These are phyloP conservation scores for Camelus bactrianus DNA, from an alignment of 2,113 vertebrate species.

Conservation along the genomic window DNA sequence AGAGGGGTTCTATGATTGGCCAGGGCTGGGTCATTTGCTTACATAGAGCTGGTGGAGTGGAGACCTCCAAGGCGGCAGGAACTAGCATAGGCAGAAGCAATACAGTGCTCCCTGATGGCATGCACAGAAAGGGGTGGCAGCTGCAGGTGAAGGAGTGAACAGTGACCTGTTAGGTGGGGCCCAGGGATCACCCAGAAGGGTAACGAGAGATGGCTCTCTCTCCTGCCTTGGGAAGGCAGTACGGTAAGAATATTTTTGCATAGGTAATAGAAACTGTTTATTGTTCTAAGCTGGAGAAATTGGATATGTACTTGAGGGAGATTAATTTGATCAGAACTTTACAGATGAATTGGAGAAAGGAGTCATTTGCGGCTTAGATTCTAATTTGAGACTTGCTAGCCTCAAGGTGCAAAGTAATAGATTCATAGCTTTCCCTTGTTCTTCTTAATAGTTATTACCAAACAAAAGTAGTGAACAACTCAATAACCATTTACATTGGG, in stretches of 20 bases:
- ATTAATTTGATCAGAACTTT: conserved; percentile 56
- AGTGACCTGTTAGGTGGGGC: neutral
- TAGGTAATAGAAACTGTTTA: conserved; percentile 3
- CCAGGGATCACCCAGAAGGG: neutral
- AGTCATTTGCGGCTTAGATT: neutral
- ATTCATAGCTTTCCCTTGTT: neutral
- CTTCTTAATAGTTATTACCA: neutral
- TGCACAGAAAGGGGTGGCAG: neutral
- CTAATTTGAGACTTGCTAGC: conserved; percentile 27
- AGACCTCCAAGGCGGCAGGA: neutral
- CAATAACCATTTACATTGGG: neutral
- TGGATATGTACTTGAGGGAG: neutral
- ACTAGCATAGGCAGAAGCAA: neutral
- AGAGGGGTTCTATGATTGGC: neutral
- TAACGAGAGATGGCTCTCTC: neutral
- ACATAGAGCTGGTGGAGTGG: neutral
- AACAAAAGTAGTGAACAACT: neutral
- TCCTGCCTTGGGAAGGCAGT: neutral
- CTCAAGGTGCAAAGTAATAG: neutral
- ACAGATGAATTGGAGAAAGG: neutral
- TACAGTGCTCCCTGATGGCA: fast-evolving
- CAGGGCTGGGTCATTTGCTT: neutral
- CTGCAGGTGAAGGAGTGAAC: no score
- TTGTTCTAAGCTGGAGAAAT: conserved; percentile 23
- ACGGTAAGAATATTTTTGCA: neutral